Base-by-base conservation (phyloP, 2,113 vertebrate species). In the Amphiprion ocellaris region DNA sequence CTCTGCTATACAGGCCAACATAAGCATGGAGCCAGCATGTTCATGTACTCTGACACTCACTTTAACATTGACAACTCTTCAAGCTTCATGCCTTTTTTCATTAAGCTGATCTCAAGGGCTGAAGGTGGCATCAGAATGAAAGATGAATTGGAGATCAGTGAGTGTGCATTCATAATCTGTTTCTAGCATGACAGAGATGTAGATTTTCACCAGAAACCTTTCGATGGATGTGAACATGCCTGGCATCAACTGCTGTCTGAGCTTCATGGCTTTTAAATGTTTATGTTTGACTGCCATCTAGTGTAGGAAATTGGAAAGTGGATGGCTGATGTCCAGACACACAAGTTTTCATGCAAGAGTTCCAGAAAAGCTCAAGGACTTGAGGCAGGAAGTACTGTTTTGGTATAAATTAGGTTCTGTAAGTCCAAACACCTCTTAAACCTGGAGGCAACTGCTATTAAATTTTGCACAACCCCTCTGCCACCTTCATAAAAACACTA, bases 251-350 rank as follows among this genome's bases (percentile, higher is more conserved):
- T 64, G 66, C 21, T 10, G 14, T 46, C 19, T 19, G 28, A 9
- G 49, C 11, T n/a, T 28, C 4, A 0, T 30, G 15, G 19, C 24
- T 1, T 26, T 61, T 54, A n/a, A 77, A 77, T 73, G 54, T 71
- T 87, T 75, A 41, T 83, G 69, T 83, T 82, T 87, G 79, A 83
- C 81, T 90, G 87, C 89, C 91, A 90, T 79, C 91, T 92, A 87
- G 87, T 90, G 91, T 16, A 41, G n/a, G 44, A 67, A 10, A n/a
- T 10, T 11, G 47, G 62, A 0, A 77, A 77, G 17, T 68, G 68
- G 17, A 11, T 47, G 17, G 44, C 16, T 37, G 63, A 44, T 23
- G 26, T 3, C 39, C 9, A 19, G 2, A 46, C 16, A 23, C 2
- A 19, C 4, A 9, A 2, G 11, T 3, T 52, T 41, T 47, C 5